These are phyloP conservation scores for Sardinella longiceps DNA, from an alignment of 2,797 vertebrate species.

Conservation along the genomic window DNA sequence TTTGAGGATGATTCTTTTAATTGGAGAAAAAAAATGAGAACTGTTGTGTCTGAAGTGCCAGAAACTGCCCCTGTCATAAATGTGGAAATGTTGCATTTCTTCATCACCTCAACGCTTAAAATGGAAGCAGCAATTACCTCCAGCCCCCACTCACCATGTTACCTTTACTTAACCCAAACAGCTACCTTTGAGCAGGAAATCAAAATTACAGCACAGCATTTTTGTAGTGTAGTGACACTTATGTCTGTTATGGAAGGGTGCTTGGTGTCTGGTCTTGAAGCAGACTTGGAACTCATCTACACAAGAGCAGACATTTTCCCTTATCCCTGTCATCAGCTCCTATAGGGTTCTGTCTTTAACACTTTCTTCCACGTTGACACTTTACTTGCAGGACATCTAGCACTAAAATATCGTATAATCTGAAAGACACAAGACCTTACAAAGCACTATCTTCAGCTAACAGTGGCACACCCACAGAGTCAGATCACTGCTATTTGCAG, in stretches of 20 bases:
- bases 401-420: conserved; percentile 1
- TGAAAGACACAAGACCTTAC: background rate
- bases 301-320: background rate
- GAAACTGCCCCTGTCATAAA: background rate
- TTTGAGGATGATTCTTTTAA: background rate
- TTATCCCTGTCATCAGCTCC: background rate
- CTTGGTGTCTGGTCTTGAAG: background rate
- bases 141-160: background rate
- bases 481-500: background rate
- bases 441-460: background rate
- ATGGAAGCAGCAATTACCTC: background rate
- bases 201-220: background rate
- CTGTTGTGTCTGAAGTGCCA: background rate
- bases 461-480: background rate
- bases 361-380: background rate
- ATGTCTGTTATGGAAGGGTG: background rate
- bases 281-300: background rate
- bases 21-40: background rate
- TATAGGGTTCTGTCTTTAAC: background rate
- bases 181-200: background rate
- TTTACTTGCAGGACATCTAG: background rate
- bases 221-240: background rate
- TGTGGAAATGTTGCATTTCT: background rate
- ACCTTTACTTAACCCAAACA: conserved; percentile 6
- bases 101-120: background rate